These are phyloP conservation scores for Nysson spinosus DNA, from an alignment of 2,888 invertebrate species.

Conservation along the genomic window DNA sequence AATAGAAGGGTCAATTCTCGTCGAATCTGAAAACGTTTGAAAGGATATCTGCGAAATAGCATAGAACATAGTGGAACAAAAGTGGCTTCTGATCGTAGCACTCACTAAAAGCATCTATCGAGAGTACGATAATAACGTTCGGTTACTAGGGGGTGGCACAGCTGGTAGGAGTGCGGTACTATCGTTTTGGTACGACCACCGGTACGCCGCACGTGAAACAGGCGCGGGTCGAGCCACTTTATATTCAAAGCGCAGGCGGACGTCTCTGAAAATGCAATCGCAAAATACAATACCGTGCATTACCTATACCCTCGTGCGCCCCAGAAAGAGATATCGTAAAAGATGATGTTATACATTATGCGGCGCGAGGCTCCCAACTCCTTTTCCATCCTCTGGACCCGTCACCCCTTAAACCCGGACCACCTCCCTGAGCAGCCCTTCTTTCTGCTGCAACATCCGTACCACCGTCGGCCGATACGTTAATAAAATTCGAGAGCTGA, in stretches of 20 bases:
- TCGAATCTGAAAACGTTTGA: too few species aligned
- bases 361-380: conserved; percentile 65
- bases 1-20: too few species aligned
- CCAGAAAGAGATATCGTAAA: conserved; percentile 73
- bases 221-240: conserved; percentile 66
- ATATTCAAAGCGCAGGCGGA: conserved; percentile 75
- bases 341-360: conserved; percentile 75
- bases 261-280: conserved; percentile 76
- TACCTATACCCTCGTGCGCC: conserved; percentile 68
- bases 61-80: conserved; percentile 27
- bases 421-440: conserved; percentile 8
- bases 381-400: conserved; percentile 32
- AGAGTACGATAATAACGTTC: conserved; percentile 59
- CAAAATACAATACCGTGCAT: conserved; percentile 75
- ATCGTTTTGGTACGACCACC: conserved; percentile 47
- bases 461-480: conserved; percentile 65
- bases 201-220: conserved; percentile 54
- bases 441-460: conserved; percentile 50
- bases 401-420: conserved; percentile 1
- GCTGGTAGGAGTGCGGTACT: conserved; percentile 51
- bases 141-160: conserved; percentile 57
- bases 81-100: conserved; percentile 54
- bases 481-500: conserved; percentile 73
- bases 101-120: conserved; percentile 53
- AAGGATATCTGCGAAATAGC: too few species aligned